Evolutionary conservation across 2,113 vertebrate genomes (phyloP), one percentile per base, ranked within the genome.

Genomic region (Spizaetus ornatus): DNA sequence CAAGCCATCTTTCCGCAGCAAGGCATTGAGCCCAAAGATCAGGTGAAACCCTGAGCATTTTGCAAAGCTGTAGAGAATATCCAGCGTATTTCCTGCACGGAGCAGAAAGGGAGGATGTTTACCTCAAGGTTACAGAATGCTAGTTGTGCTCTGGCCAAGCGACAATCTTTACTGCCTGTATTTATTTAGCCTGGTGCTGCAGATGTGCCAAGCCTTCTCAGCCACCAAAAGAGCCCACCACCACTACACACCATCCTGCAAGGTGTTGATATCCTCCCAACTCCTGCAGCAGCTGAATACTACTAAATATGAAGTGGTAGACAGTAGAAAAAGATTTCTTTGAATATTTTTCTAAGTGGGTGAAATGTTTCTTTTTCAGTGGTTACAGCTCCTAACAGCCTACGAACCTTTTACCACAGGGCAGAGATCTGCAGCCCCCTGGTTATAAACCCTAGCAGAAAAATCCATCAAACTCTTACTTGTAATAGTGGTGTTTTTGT

Each of bases 21-120:
- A 96, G 14, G 99, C 99, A 1, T 99, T 99, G 27, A 99, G 98
- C 43, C 99, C 99, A n/a, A 99, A 99, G 96, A 99, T 97, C 73
- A 99, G 97, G 38, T 99, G 96, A 82, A 99, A 85, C 22, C 98
- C 98, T 0, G 99, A 98, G 94, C 99, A 99, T 88, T 95, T 98
- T 27, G 98, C 96, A 97, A 99, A 99, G 71, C 94, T 95, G 66
- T 99, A 97, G 80, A 99, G 98, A 93, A 98, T 98, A 92, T 99
- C 99, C 63, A 99, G 92, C 0, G 99, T 98, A 36, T 94, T 93
- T 95, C 97, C 99, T 99, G 95, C 9, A 21, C 32, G 36, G 52
- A 59, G 61, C 59, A 62, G 38, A 86, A 69, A 42, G 25, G 16
- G 40, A 4, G 14, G 5, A 21, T 14, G 18, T 55, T 90, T 76